phyloP scores from a whole-genome alignment of 2,888 invertebrate genomes.

The Athalia rosae region DNA sequence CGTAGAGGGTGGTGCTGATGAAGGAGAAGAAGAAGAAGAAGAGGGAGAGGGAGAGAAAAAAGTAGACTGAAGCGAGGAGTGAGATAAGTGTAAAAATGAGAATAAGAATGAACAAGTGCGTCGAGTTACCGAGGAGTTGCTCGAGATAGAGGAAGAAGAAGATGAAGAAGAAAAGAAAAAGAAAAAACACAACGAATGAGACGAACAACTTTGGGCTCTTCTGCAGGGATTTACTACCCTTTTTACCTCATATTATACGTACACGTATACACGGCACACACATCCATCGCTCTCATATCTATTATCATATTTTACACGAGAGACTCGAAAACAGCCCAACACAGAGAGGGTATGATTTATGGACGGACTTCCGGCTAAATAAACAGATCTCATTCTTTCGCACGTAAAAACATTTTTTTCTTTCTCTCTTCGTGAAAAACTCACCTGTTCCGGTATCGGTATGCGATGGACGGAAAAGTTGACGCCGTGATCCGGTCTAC shows the following conservation, averaged over 20 bases:
- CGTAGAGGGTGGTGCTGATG: no score
- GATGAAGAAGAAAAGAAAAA: constrained; percentile 31
- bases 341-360: constrained; percentile 62
- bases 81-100: not conserved
- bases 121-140: constrained; percentile 26
- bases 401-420: not conserved
- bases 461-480: no score
- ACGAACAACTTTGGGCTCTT: constrained; percentile 48
- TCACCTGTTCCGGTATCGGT: constrained; percentile 1
- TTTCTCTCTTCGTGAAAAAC: constrained; percentile 11
- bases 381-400: constrained; percentile 55
- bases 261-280: constrained; percentile 23
- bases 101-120: no score
- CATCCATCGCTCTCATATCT: constrained; percentile 63
- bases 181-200: constrained; percentile 16
- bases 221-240: constrained; percentile 58
- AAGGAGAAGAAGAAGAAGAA: constrained; percentile 18
- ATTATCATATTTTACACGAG: constrained; percentile 67
- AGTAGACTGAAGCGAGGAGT: constrained; percentile 14
- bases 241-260: constrained; percentile 46
- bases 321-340: constrained; percentile 65
- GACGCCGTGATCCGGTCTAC: no score
- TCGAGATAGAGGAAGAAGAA: constrained; percentile 53
- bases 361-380: constrained; percentile 68
- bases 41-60: constrained; percentile 20